These are phyloP conservation scores for Ectemnius cavifrons DNA, from an alignment of 2,888 invertebrate species.

Conservation along the genomic window DNA sequence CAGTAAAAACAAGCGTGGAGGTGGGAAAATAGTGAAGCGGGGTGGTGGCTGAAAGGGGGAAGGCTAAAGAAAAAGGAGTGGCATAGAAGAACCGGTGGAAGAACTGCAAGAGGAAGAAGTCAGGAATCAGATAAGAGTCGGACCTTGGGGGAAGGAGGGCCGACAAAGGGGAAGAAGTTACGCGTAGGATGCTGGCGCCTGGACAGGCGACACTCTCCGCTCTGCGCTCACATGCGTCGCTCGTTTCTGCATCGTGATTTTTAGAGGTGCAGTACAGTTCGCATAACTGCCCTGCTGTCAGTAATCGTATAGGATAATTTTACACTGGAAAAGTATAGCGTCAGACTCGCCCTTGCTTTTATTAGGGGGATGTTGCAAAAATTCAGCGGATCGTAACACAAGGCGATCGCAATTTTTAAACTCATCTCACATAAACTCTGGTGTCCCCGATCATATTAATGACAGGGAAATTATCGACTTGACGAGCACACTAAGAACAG, in stretches of 20 bases:
- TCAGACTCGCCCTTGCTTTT: conserved; percentile 24
- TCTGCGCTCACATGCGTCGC: conserved; percentile 16
- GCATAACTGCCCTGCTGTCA: conserved; percentile 7
- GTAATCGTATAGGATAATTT: conserved; percentile 38
- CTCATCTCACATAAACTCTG: conserved; percentile 9
- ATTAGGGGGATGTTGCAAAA: conserved; percentile 6
- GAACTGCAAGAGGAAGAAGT: neutral
- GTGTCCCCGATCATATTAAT: conserved; percentile 17
- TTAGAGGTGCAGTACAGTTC: conserved; percentile 23
- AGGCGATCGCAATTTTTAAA: conserved; percentile 33
- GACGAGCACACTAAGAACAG: too few species aligned
- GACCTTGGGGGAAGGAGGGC: neutral
- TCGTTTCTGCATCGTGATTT: conserved; percentile 37
- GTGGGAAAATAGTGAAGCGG: too few species aligned
- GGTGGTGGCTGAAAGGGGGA: too few species aligned
- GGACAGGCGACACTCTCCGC: conserved; percentile 12
- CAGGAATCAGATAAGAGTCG: conserved; percentile 1
- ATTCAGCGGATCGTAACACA: conserved; percentile 6
- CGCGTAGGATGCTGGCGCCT: conserved; percentile 57
- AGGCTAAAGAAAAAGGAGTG: neutral
- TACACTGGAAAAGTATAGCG: conserved; percentile 14
- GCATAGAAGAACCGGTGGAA: neutral
- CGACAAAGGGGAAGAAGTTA: conserved; percentile 12
- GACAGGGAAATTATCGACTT: conserved; percentile 9
- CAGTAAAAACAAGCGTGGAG: too few species aligned